Evolutionary conservation across 2,888 invertebrate genomes (phyloP).

Genomic region (Acleris sparsana): DNA sequence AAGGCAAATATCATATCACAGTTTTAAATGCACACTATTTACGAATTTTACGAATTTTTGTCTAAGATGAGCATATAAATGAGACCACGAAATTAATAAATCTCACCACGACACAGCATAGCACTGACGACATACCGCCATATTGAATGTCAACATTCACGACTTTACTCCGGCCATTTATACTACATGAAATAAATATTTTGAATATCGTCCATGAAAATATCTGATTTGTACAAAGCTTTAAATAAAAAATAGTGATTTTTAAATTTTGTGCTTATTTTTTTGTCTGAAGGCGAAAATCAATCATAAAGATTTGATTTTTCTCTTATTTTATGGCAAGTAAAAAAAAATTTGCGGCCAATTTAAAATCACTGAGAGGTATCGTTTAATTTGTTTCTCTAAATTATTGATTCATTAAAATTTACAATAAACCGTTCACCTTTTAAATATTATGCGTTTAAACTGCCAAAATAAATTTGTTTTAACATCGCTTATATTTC

Average conservation of each 20-base stretch:
- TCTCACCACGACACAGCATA: conserved; percentile 98
- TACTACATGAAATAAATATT: conserved; percentile 43
- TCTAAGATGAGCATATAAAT: conserved; percentile 56
- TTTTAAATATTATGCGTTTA: too few relatives aligned
- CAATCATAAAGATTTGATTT: conserved; percentile 65
- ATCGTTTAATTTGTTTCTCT: background rate
- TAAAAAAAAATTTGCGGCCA: conserved; percentile 32
- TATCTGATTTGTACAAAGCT: conserved; percentile 43
- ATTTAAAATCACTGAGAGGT: background rate
- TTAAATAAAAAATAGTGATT: conserved; percentile 51
- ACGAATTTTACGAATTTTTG: conserved; percentile 48
- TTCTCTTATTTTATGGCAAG: conserved; percentile 58
- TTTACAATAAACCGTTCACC: too few relatives aligned
- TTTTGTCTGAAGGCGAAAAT: conserved; percentile 71
- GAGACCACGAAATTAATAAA: conserved; percentile 73
- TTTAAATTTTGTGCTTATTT: conserved; percentile 77
- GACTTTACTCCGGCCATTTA: conserved; percentile 68
- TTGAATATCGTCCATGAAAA: conserved; percentile 46
- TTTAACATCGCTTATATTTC: too few relatives aligned
- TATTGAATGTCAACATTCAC: conserved; percentile 92
- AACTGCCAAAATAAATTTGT: too few relatives aligned
- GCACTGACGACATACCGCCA: conserved; percentile 98
- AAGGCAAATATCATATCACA: conserved; percentile 50
- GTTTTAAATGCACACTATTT: conserved; percentile 43
- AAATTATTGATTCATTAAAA: background rate